Percentiles rank a stretch among this genome's conserved stretches.
Evolutionary conservation across 2,113 vertebrate genomes (phyloP).

Genomic region (Labrus mixtus): DNA sequence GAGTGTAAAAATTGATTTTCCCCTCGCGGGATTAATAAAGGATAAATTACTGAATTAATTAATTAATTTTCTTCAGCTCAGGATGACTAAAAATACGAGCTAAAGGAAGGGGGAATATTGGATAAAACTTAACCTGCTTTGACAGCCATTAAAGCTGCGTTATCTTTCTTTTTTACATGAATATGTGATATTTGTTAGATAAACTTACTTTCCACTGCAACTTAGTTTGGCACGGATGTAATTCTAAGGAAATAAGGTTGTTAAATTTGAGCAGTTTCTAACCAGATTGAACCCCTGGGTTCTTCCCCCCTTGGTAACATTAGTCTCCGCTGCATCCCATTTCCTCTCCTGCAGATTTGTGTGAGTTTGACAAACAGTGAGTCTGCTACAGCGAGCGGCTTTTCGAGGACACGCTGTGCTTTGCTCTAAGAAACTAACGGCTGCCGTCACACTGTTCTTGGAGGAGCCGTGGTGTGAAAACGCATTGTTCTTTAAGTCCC

Average conservation of each 20-base stretch:
- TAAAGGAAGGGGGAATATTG: neutral
- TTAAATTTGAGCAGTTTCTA: neutral
- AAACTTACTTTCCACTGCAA: neutral
- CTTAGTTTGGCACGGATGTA: neutral
- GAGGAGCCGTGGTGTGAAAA: slow-evolving; percentile 43
- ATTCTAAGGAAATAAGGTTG: neutral
- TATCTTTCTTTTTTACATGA: too few relatives aligned
- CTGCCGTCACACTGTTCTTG: slow-evolving; percentile 34
- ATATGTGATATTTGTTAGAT: too few relatives aligned
- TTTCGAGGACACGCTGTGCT: slow-evolving; percentile 26
- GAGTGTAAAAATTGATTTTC: too few relatives aligned
- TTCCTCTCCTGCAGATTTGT: slow-evolving; percentile 16
- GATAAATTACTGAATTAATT: too few relatives aligned
- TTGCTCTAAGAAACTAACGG: slow-evolving; percentile 15
- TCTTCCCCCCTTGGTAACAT: slow-evolving; percentile 1
- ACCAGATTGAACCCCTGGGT: neutral
- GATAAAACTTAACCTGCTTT: too few relatives aligned
- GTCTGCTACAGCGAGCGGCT: slow-evolving; percentile 20
- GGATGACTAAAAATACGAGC: neutral
- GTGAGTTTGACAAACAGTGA: slow-evolving; percentile 23
- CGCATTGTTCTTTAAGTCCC: slow-evolving; percentile 46
- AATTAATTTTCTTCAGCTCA: too few relatives aligned
- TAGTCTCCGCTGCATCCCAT: slow-evolving; percentile 6
- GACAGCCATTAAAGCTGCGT: neutral
- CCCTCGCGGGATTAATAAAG: too few relatives aligned